These are phyloP conservation scores for Zosterops borbonicus DNA, from an alignment of 2,113 vertebrate genomes.

Conservation along the genomic window DNA sequence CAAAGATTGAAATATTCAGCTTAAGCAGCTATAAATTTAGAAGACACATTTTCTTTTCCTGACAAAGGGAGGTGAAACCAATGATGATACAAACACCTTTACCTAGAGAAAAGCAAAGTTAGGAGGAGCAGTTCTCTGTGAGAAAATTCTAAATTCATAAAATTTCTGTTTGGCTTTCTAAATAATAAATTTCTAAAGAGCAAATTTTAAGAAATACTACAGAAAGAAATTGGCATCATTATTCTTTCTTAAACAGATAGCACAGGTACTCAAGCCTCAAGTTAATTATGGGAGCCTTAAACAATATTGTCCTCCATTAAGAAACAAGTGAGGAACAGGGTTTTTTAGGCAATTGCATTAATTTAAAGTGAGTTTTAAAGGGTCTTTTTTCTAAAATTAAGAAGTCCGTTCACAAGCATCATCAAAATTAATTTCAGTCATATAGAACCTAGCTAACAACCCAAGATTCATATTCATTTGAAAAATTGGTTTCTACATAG, in stretches of 20 bases:
- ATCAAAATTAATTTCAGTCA: background rate
- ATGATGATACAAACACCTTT: background rate
- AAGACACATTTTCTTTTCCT: background rate
- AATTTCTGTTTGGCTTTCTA: background rate
- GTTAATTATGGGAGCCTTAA: background rate
- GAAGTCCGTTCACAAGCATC: background rate
- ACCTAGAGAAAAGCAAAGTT: background rate
- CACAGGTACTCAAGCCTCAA: background rate
- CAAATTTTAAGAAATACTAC: background rate
- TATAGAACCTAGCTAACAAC: background rate
- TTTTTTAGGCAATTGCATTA: background rate
- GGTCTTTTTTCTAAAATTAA: background rate
- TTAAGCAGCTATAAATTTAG: background rate
- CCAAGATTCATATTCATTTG: background rate
- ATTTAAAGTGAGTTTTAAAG: background rate
- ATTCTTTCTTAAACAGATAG: conserved; percentile 10
- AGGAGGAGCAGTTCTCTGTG: background rate
- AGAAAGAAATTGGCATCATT: background rate
- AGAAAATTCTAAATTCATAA: background rate
- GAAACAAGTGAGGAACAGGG: background rate
- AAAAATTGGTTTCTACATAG: background rate
- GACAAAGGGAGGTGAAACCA: background rate
- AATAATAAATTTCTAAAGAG: background rate
- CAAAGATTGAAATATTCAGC: background rate
- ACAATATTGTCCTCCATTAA: background rate